Evolutionary conservation across 2,113 vertebrate species (phyloP).

Genomic region (Morone chrysops): DNA sequence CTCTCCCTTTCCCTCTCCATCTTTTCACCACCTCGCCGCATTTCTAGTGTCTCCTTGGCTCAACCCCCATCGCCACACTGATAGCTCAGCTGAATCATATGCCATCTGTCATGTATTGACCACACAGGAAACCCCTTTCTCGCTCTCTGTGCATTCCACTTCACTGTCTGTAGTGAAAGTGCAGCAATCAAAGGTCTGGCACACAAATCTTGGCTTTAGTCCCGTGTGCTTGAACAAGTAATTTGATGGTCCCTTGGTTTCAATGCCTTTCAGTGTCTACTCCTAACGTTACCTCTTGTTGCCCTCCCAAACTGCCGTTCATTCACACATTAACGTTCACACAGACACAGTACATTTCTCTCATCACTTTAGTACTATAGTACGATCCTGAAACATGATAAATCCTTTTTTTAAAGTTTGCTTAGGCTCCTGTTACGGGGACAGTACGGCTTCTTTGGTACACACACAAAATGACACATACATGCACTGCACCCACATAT

Average conservation of each 20-base stretch:
- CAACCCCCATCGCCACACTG: constrained; percentile 21
- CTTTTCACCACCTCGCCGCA: constrained; percentile 13
- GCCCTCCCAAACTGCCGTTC: neutral
- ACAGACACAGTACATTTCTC: constrained; percentile 23
- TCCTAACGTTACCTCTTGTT: constrained; percentile 21
- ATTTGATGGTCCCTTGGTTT: constrained; percentile 71
- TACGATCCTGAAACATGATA: constrained; percentile 33
- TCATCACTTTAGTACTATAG: constrained; percentile 8
- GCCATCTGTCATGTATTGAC: constrained; percentile 65
- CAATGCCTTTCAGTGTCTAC: constrained; percentile 26
- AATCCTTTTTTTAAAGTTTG: constrained; percentile 1
- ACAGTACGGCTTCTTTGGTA: constrained; percentile 11
- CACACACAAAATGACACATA: neutral
- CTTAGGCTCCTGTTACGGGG: constrained; percentile 52
- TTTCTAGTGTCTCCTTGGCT: constrained; percentile 5
- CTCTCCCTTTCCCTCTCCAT: constrained; percentile 17
- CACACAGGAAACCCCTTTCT: constrained; percentile 52
- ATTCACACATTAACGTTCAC: constrained; percentile 25
- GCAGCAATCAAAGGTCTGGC: constrained; percentile 58
- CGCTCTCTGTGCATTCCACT: constrained; percentile 31
- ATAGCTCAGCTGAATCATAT: constrained; percentile 43
- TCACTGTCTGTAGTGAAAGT: constrained; percentile 37
- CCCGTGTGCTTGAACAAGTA: constrained; percentile 30
- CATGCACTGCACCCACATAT: neutral
- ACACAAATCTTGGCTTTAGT: constrained; percentile 41